phyloP scores from a whole-genome alignment of 2,888 invertebrate species.

The Tipula helvola region DNA sequence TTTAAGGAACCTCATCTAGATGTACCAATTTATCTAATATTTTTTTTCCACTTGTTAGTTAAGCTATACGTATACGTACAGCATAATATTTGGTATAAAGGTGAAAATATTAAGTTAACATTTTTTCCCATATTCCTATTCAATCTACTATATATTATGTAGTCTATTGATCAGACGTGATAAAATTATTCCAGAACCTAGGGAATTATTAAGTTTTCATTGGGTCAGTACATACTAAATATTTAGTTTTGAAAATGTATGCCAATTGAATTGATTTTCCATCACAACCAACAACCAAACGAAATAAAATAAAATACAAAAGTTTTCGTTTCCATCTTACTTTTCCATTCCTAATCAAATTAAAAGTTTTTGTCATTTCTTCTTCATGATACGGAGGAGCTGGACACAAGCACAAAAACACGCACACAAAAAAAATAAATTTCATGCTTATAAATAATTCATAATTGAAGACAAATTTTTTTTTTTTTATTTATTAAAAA shows the following conservation, averaged over 20 bases:
- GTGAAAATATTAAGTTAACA: neutral
- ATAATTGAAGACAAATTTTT: slow-evolving; percentile 4
- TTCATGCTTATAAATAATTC: neutral
- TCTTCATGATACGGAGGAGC: neutral
- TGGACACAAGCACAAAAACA: neutral
- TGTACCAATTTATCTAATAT: neutral
- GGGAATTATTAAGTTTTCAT: neutral
- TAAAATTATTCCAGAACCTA: neutral
- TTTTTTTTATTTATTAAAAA: neutral
- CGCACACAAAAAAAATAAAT: neutral
- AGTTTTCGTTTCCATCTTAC: neutral
- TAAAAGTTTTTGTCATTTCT: neutral
- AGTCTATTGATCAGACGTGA: neutral
- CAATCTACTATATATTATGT: neutral
- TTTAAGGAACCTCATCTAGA: neutral
- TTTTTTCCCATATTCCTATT: neutral
- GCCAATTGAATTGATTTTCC: neutral
- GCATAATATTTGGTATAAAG: neutral
- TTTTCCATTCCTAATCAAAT: neutral
- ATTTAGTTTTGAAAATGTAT: neutral
- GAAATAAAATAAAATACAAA: neutral
- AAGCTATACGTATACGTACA: neutral
- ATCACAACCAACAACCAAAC: neutral
- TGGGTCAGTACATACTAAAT: neutral
- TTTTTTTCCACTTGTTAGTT: neutral